Evolutionary conservation across 1,140 invertebrate species (phyloP), one percentile per base, ranked within the genome.

Genomic region (Aporrectodea caliginosa): DNA sequence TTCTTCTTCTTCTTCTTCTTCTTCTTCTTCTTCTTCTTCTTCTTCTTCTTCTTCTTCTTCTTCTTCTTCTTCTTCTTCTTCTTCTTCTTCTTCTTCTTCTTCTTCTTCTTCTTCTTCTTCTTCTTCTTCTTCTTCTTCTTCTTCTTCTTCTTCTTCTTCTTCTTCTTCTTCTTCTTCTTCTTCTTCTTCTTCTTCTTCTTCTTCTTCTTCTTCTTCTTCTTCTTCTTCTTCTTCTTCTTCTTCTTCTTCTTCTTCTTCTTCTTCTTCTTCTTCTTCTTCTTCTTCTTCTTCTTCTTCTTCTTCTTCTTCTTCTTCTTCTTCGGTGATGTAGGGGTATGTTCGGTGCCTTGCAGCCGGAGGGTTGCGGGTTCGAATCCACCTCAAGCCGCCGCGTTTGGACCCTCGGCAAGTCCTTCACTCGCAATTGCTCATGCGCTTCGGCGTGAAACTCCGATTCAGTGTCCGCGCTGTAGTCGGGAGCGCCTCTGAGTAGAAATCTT

Each of bases 211-310:
- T 27, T 6, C 70, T 72, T 72, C 70, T 72, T 78, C 16, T 79
- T 79, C 74, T 79, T 79, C 6, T 78, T 79, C 74, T 79, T 79
- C 74, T 77, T 79, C 74, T 77, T 79, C 78, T 79, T 79, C 78
- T 79, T 79, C 78, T 79, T 79, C 78, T 79, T 79, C 78, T 79
- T 79, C 78, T 79, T 79, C 78, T 79, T 79, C 78, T 79, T 79
- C 78, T 79, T 79, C 78, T 79, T 79, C 78, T 79, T 79, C 79
- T 79, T 79, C 76, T 79, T 79, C 76, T 79, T 79, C 76, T 79
- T 79, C 79, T 79, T 79, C 79, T 79, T 79, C 76, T 79, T 79
- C 79, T 80, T 80, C 79, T 80, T 80, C 77, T 80, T 80, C 79
- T 80, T 80, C 79, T 80, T 80, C 79, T 72, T 72, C 70, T 72